phyloP scores from a whole-genome alignment of 2,888 invertebrate species.

The Spialia ferax region DNA sequence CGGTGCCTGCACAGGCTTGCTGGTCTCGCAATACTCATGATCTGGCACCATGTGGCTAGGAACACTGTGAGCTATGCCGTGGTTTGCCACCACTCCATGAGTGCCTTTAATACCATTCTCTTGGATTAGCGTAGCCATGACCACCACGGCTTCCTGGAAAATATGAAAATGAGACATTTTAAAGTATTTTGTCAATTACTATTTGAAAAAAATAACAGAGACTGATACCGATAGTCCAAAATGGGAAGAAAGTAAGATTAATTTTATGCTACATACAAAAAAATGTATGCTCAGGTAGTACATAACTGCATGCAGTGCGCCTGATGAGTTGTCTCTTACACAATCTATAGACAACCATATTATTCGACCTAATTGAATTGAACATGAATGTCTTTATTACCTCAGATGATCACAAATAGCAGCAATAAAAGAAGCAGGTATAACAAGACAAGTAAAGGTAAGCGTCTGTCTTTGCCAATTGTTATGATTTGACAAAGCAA shows the following conservation, averaged over 20 bases:
- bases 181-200: neutral
- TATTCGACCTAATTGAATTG: too few relatives aligned
- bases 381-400: too few relatives aligned
- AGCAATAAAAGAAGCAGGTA: too few relatives aligned
- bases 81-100: constrained; percentile 70
- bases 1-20: constrained; percentile 58
- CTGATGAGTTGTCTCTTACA: too few relatives aligned
- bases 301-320: too few relatives aligned
- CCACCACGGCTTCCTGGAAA: constrained; percentile 76
- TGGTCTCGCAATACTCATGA: constrained; percentile 80
- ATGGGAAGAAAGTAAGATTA: neutral
- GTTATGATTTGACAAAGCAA: too few relatives aligned
- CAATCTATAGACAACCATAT: too few relatives aligned
- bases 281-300: too few relatives aligned
- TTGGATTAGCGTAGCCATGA: constrained; percentile 94
- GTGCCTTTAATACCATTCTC: constrained; percentile 92
- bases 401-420: too few relatives aligned
- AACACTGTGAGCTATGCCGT: constrained; percentile 73
- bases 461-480: too few relatives aligned
- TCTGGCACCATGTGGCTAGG: constrained; percentile 83
- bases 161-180: constrained; percentile 16
- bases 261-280: too few relatives aligned
- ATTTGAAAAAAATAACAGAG: neutral
- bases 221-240: neutral
- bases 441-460: too few relatives aligned